Evolutionary conservation across 2,113 vertebrate genomes (phyloP).

Genomic region (Etia nguti): DNA sequence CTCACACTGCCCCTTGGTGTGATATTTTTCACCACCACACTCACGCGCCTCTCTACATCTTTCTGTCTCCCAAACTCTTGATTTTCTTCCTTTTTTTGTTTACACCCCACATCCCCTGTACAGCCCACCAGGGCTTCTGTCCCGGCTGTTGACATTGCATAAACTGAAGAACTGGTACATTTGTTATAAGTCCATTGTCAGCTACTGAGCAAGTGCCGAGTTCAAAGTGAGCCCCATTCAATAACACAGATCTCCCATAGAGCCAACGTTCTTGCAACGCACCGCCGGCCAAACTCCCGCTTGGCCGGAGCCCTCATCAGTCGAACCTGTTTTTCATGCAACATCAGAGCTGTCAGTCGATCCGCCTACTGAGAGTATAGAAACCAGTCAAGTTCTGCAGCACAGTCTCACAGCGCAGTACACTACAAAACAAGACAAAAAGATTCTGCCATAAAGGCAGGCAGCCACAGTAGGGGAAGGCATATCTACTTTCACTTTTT

Average conservation of each 20-base stretch:
- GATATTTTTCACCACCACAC: neutral
- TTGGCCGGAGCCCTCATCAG: slow-evolving; percentile 41
- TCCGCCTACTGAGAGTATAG: neutral
- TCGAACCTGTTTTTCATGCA: slow-evolving; percentile 53
- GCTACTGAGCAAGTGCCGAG: slow-evolving; percentile 10
- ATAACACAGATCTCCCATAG: slow-evolving; percentile 42
- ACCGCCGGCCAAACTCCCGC: slow-evolving; percentile 25
- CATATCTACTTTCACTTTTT: slow-evolving; percentile 1
- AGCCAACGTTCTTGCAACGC: slow-evolving; percentile 19
- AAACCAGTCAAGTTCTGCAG: slow-evolving; percentile 16
- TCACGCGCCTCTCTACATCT: neutral
- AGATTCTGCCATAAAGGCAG: neutral
- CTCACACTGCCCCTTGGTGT: neutral
- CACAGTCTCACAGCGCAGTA: slow-evolving; percentile 10
- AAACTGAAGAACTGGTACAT: slow-evolving; percentile 23
- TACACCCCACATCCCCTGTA: neutral
- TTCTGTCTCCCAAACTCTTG: neutral
- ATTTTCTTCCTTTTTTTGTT: neutral
- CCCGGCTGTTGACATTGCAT: neutral
- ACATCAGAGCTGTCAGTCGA: slow-evolving; percentile 60
- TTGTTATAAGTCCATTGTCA: slow-evolving; percentile 39
- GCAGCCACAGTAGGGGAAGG: neutral
- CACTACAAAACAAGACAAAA: slow-evolving; percentile 25
- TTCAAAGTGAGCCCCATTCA: slow-evolving; percentile 50
- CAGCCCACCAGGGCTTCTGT: slow-evolving; percentile 7